A percentile compares a stretch with the other conserved stretches of the same genome.
Conservation (phyloP, 2,888 invertebrate species). For the Diachrysia chrysitis region DNA sequence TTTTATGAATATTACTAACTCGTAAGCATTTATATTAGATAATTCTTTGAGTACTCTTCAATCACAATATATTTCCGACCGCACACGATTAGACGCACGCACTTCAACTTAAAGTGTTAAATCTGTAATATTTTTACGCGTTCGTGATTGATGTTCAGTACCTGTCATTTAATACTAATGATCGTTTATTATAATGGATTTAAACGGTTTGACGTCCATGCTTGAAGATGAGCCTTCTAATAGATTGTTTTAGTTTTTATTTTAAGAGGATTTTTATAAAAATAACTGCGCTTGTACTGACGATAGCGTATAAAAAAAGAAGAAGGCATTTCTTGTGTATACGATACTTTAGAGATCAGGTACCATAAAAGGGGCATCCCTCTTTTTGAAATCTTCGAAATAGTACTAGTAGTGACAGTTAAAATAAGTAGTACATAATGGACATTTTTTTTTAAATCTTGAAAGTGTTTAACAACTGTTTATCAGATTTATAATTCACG, state of each 20-base stretch:
- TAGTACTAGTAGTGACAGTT: no score
- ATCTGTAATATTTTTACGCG: constrained; percentile 40
- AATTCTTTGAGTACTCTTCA: constrained; percentile 49
- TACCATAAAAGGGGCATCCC: no score
- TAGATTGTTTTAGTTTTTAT: constrained; percentile 1
- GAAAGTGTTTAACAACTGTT: no score
- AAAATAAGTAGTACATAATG: no score
- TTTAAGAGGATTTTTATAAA: background rate
- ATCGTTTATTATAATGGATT: constrained; percentile 44
- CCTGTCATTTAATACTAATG: constrained; percentile 49
- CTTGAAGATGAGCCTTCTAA: background rate
- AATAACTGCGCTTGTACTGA: constrained; percentile 31
- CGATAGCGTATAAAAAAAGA: constrained; percentile 18
- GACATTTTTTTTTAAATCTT: no score
- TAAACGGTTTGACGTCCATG: constrained; percentile 32
- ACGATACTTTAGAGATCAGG: no score
- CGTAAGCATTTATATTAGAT: constrained; percentile 32
- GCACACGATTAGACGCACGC: constrained; percentile 54
- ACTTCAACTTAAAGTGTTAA: constrained; percentile 38
- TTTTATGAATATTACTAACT: constrained; percentile 68
- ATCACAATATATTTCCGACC: constrained; percentile 60
- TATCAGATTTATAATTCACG: no score
- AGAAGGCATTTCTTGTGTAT: background rate
- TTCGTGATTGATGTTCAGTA: constrained; percentile 36
- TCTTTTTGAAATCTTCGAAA: no score